Evolutionary conservation across 2,888 invertebrate genomes (phyloP), one percentile per base, ranked within the genome.

Genomic region (Myopa tessellatipennis): DNA sequence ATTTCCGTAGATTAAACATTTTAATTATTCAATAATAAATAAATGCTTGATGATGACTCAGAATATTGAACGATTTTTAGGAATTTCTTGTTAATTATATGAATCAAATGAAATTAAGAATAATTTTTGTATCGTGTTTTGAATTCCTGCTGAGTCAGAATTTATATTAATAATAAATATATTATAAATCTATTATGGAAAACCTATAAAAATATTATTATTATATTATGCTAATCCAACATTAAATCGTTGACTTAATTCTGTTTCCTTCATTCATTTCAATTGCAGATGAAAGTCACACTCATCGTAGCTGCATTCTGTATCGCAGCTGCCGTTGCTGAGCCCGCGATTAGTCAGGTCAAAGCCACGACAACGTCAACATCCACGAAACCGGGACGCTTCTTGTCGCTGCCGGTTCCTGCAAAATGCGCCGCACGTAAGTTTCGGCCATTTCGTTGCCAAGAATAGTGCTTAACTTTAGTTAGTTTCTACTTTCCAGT

Each of bases 381-480:
- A 85, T 91, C 87, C 80, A 93, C 92, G 85, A 93, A 94, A 87
- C 95, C 95, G 16, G 96, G 96, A 86, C 91, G 96, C 85, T 96
- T 96, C 91, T 91, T 96, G 81, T 93, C 95, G 72, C 92, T 96
- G 83, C 96, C 96, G 68, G 91, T 92, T 80, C 92, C 96, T 80
- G 92, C 94, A 87, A 96, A 96, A 91, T 96, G 96, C 90, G 92
- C 95, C 81, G 94, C 91, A 90, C 93, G 96, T 96, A 91, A 95
- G 95, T 95, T 83, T 26, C 40, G 58, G 63, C 26, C 52, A 12
- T 52, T 12, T 12, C 26, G 34, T 61, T 16, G 45, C 45, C 45
- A 45, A 45, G 45, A 45, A 45, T 45, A 45, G 45, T 45, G 45
- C 45, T 45, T 8, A n/a, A 16, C 60, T 61, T 26, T 10, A 18